Evolutionary conservation across 1,140 invertebrate genomes (phyloP).

Genomic region (Rhizoglyphus robini): DNA sequence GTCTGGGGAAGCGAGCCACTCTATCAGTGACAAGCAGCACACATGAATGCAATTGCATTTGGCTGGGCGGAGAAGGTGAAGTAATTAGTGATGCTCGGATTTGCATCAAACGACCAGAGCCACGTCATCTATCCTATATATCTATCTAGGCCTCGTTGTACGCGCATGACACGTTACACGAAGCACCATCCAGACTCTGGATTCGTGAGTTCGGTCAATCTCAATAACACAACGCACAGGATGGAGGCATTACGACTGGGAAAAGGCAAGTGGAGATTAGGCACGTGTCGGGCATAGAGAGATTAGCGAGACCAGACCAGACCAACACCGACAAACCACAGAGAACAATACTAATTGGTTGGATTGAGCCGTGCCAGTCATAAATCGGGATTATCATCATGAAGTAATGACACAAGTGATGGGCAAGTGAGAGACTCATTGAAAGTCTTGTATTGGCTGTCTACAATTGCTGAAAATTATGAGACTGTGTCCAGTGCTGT

Average conservation of each 20-base stretch:
- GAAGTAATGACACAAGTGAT: too few species aligned
- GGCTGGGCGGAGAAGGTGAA: conserved; percentile 4
- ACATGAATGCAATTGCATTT: not conserved
- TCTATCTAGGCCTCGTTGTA: not conserved
- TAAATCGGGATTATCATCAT: conserved; percentile 1
- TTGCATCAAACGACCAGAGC: not conserved
- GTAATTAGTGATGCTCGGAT: not conserved
- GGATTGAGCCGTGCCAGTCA: not conserved
- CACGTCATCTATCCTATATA: not conserved
- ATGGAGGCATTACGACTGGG: not conserved
- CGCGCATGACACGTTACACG: not conserved
- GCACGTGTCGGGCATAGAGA: conserved; percentile 2
- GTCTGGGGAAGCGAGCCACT: too few species aligned
- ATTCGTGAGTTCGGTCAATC: not conserved
- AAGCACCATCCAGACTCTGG: not conserved
- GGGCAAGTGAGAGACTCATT: too few species aligned
- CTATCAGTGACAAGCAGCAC: not conserved
- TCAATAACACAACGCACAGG: not conserved
- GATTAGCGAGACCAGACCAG: not conserved
- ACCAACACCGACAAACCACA: too few species aligned
- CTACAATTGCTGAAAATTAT: too few species aligned
- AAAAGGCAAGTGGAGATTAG: not conserved
- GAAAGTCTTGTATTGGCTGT: too few species aligned
- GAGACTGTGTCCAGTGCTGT: too few species aligned
- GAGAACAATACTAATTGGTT: not conserved